These are phyloP conservation scores for Drosophila melanica DNA, from an alignment of 1,140 invertebrate species.

Conservation along the genomic window DNA sequence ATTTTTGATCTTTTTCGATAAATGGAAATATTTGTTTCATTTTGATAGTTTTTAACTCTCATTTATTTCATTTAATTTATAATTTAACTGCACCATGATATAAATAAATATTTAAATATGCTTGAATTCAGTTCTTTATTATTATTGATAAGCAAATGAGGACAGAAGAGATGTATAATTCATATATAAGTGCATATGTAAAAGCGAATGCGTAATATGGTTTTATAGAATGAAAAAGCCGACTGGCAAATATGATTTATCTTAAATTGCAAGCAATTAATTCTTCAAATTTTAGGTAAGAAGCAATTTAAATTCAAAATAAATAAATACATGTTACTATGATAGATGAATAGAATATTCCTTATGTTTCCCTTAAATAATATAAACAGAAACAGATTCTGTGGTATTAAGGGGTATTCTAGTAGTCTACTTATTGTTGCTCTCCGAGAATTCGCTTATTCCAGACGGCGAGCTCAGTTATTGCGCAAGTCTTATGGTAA, in stretches of 20 bases:
- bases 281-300: background rate
- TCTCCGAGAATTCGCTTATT: background rate
- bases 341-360: background rate
- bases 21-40: background rate
- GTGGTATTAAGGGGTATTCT: background rate
- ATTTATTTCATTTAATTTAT: background rate
- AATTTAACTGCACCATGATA: background rate
- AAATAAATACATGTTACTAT: background rate
- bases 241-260: background rate
- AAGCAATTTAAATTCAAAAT: background rate
- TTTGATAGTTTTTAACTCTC: no score
- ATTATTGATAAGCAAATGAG: slow-evolving; percentile 11
- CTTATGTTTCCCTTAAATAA: background rate
- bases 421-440: background rate
- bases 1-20: background rate
- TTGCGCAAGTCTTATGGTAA: slow-evolving; percentile 30
- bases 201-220: background rate
- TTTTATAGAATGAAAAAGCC: background rate
- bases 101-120: no score
- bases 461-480: background rate
- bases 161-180: background rate
- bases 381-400: background rate
- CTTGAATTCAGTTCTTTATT: background rate
- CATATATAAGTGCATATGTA: background rate
- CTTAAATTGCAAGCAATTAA: background rate